phyloP scores from a whole-genome alignment of 2,797 vertebrate genomes.

The Zenarchopterus dispar region DNA sequence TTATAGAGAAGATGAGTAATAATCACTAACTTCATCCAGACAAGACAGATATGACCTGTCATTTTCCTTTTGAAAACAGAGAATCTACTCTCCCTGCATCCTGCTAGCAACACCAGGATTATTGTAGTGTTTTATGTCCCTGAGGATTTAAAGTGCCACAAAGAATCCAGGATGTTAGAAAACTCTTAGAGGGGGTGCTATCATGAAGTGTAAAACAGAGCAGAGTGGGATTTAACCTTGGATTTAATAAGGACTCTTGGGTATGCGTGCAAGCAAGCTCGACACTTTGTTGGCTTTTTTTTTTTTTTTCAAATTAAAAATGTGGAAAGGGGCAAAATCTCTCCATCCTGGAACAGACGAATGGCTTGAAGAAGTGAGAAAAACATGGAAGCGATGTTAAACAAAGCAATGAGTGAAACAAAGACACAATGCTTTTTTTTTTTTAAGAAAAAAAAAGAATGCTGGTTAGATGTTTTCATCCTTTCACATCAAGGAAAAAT shows the following conservation, averaged over 20 bases:
- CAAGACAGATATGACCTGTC: conserved; percentile 2
- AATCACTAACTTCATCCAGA: conserved; percentile 17
- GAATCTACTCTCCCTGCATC: conserved; percentile 31
- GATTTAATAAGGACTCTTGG: conserved; percentile 78
- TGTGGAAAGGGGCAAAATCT: conserved; percentile 5
- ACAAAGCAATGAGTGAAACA: not conserved
- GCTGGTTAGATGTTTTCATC: conserved; percentile 30
- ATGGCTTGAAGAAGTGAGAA: not conserved
- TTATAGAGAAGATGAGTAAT: conserved; percentile 24
- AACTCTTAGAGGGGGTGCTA: conserved; percentile 36
- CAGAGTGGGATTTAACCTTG: conserved; percentile 63
- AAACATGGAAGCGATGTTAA: conserved; percentile 16
- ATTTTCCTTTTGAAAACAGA: conserved; percentile 36
- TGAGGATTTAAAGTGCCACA: conserved; percentile 39
- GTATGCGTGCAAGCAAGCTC: conserved; percentile 46
- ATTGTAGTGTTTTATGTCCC: conserved; percentile 37
- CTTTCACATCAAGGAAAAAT: conserved; percentile 33
- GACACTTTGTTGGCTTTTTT: conserved; percentile 38
- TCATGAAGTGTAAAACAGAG: conserved; percentile 45
- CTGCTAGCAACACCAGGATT: conserved; percentile 24
- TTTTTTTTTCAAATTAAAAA: conserved; percentile 17
- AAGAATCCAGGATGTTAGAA: conserved; percentile 59
- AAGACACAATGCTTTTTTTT: conserved; percentile 24
- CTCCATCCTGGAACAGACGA: conserved; percentile 14
- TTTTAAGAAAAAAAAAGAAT: too few species aligned